phyloP scores from a whole-genome alignment of 1,140 invertebrate species.

The Idris sp. region DNA sequence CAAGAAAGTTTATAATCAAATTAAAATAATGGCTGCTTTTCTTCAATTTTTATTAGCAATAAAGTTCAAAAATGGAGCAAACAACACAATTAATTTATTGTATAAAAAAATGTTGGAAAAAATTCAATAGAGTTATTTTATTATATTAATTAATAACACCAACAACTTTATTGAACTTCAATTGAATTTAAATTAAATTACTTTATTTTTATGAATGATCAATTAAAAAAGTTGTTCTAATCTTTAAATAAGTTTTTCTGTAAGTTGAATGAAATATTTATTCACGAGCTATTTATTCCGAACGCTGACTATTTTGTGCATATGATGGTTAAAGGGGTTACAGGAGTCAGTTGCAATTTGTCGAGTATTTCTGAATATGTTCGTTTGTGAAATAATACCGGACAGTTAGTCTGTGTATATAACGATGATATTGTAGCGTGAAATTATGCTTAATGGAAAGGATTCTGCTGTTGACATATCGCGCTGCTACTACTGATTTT shows the following conservation, averaged over 20 bases:
- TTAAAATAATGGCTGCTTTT: too few relatives aligned
- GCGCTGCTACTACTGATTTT: slow-evolving; percentile 21
- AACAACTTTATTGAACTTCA: too few relatives aligned
- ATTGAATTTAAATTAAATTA: too few relatives aligned
- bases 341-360: slow-evolving; percentile 61
- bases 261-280: slow-evolving; percentile 27
- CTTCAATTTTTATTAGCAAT: too few relatives aligned
- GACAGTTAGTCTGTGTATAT: slow-evolving; percentile 37
- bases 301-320: slow-evolving; percentile 43
- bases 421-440: slow-evolving; percentile 49
- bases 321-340: slow-evolving; percentile 52
- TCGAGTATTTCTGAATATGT: slow-evolving; percentile 60
- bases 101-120: too few relatives aligned
- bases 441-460: slow-evolving; percentile 50
- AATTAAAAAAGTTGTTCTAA: slow-evolving; percentile 2
- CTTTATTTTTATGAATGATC: too few relatives aligned
- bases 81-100: too few relatives aligned
- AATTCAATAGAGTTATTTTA: too few relatives aligned
- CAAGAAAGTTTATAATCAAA: background rate
- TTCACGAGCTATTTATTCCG: slow-evolving; percentile 30
- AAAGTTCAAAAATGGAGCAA: too few relatives aligned
- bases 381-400: slow-evolving; percentile 55
- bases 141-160: too few relatives aligned
- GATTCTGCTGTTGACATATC: slow-evolving; percentile 43
- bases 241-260: slow-evolving; percentile 16